These are phyloP conservation scores for Tinea pellionella DNA, from an alignment of 2,888 invertebrate genomes.

Conservation along the genomic window DNA sequence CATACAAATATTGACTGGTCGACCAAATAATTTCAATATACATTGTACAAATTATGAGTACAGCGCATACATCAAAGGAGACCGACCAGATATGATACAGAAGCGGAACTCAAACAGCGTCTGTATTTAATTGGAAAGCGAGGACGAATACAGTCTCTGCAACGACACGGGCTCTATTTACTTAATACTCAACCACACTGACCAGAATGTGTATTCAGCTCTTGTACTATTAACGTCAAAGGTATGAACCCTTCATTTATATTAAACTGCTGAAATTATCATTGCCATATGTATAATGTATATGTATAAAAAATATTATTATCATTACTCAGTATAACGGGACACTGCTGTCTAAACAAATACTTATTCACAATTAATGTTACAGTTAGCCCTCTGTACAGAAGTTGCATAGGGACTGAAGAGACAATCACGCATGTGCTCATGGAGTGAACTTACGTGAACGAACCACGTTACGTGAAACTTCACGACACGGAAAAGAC, in stretches of 20 bases:
- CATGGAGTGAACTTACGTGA: too few species aligned
- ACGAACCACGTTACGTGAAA: too few species aligned
- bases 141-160: conserved; percentile 16
- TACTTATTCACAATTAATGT: too few species aligned
- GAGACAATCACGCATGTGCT: too few species aligned
- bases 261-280: neutral
- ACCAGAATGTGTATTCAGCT: conserved; percentile 47
- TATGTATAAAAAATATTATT: too few species aligned
- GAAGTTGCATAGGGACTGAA: too few species aligned
- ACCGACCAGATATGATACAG: conserved; percentile 40
- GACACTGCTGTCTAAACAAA: too few species aligned
- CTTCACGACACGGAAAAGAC: too few species aligned
- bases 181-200: conserved; percentile 35
- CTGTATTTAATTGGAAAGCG: conserved; percentile 58
- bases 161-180: conserved; percentile 41
- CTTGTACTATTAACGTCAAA: conserved; percentile 50
- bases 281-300: neutral
- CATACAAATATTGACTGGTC: conserved; percentile 8
- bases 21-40: conserved; percentile 11
- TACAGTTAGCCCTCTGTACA: too few species aligned
- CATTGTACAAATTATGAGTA: conserved; percentile 10
- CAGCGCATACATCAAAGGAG: conserved; percentile 43
- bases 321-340: too few species aligned
- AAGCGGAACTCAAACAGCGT: conserved; percentile 45
- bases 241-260: conserved; percentile 16